Conservation (phyloP, 2,888 invertebrate species). For the Thyatira batis region DNA sequence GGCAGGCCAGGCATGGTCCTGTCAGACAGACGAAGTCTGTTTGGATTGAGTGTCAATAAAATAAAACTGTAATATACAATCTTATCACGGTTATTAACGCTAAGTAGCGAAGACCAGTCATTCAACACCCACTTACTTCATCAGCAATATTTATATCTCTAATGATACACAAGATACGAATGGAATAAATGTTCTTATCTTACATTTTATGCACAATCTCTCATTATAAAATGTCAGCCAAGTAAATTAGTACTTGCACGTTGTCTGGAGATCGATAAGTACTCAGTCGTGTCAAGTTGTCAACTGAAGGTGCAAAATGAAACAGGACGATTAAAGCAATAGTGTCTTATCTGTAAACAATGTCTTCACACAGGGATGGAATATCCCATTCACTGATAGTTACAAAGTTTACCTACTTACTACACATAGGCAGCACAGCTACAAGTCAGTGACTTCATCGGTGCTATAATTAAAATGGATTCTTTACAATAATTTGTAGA, state of each 20-base stretch:
- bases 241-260: background rate
- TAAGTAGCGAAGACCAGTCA: background rate
- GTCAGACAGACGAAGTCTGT: no score
- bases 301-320: constrained; percentile 17
- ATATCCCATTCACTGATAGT: constrained; percentile 41
- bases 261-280: constrained; percentile 1
- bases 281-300: constrained; percentile 4
- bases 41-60: no score
- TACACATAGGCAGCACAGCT: constrained; percentile 9
- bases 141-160: background rate
- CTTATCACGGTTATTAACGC: background rate
- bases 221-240: background rate
- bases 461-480: constrained; percentile 50
- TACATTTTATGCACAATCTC: background rate
- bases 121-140: background rate
- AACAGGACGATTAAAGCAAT: constrained; percentile 18
- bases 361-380: constrained; percentile 31
- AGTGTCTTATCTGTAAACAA: constrained; percentile 10
- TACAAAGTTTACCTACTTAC: background rate
- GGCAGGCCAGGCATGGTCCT: no score
- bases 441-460: constrained; percentile 59
- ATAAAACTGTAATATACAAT: no score
- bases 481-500: constrained; percentile 53
- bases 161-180: background rate
- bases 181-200: background rate